These are phyloP conservation scores for Pseudomugil tenellus DNA, from an alignment of 2,797 vertebrate genomes.

Conservation along the genomic window DNA sequence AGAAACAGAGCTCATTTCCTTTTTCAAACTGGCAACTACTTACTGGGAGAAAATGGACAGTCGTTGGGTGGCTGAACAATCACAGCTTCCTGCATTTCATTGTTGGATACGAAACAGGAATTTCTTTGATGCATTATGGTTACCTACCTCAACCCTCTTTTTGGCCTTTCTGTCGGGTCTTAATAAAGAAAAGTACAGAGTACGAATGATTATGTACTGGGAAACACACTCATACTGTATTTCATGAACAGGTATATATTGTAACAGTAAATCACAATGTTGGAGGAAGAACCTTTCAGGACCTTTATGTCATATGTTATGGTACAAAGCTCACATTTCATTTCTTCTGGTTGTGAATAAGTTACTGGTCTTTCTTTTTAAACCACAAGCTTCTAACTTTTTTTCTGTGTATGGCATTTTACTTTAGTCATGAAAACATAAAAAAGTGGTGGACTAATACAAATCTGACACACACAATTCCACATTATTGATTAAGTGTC, in stretches of 20 bases:
- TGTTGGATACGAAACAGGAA: conserved; percentile 46
- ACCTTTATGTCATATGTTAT: conserved; percentile 60
- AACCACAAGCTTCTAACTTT: conserved; percentile 26
- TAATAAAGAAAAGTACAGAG: conserved; percentile 60
- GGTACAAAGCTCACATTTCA: conserved; percentile 41
- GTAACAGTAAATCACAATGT: conserved; percentile 32
- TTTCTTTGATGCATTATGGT: conserved; percentile 65
- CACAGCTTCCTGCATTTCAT: conserved; percentile 24
- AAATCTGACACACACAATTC: conserved; percentile 29
- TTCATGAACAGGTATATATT: conserved; percentile 41
- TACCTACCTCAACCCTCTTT: conserved; percentile 82
- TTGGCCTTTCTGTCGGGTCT: conserved; percentile 75
- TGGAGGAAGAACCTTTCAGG: conserved; percentile 51
- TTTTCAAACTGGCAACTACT: conserved; percentile 25
- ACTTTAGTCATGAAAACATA: conserved; percentile 31
- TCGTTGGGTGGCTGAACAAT: conserved; percentile 17
- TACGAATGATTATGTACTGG: conserved; percentile 36
- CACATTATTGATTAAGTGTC: conserved; percentile 11
- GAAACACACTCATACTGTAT: conserved; percentile 18
- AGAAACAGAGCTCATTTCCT: conserved; percentile 24
- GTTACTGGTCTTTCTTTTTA: conserved; percentile 26
- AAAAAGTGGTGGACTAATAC: conserved; percentile 41
- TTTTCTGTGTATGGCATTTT: conserved; percentile 43
- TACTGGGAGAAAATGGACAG: conserved; percentile 30
- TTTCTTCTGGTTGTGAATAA: conserved; percentile 52